Evolutionary conservation across 2,888 invertebrate species (phyloP).

Genomic region (Limnephilus marmoratus): DNA sequence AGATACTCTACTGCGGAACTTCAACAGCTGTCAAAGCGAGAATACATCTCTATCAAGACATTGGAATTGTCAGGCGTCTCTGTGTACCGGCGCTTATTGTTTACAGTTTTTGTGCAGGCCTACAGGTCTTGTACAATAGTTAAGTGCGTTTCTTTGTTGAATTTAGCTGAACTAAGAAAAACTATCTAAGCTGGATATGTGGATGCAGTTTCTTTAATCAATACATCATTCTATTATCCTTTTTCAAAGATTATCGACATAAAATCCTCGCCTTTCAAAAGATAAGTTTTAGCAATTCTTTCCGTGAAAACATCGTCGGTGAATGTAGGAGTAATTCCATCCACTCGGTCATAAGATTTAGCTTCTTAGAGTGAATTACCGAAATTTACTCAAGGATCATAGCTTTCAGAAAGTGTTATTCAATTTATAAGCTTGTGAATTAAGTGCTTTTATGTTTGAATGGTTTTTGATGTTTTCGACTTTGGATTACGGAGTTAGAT

Average conservation of each 20-base stretch:
- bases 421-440: slow-evolving; percentile 4
- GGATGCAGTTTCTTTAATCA: background rate
- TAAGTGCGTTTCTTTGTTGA: background rate
- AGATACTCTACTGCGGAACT: no score
- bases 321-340: background rate
- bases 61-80: no score
- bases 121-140: no score
- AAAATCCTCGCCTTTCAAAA: background rate
- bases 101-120: no score
- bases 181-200: background rate
- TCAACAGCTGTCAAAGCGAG: no score
- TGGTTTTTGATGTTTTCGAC: background rate
- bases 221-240: background rate
- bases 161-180: background rate
- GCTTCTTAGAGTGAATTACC: background rate
- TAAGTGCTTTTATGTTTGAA: background rate
- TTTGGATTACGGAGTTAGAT: background rate
- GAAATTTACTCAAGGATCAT: background rate
- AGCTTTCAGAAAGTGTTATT: slow-evolving; percentile 9
- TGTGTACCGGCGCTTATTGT: no score
- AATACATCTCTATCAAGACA: no score
- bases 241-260: background rate
- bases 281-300: background rate
- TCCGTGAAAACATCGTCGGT: background rate
- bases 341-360: background rate